Percentiles rank a stretch among this genome's conserved stretches.
phyloP scores from a whole-genome alignment of 2,113 vertebrate species.

The Hippocampus barbouri region DNA sequence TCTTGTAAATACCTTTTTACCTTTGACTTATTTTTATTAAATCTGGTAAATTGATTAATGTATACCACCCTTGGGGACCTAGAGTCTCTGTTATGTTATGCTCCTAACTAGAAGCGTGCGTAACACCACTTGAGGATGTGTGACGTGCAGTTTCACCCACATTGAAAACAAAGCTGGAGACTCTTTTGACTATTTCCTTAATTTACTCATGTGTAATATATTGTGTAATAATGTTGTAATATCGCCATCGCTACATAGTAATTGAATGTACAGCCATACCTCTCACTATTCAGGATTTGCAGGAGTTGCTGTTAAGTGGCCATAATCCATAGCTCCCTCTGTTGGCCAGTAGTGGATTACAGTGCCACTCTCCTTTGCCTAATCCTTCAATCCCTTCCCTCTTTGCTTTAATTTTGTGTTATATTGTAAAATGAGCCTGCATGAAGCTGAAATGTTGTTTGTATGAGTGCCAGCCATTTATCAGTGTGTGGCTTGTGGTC shows the following conservation, averaged over 20 bases:
- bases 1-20: too few relatives aligned
- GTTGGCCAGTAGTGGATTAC: constrained; percentile 2
- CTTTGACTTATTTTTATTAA: too few relatives aligned
- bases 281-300: neutral
- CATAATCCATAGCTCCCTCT: constrained; percentile 11
- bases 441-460: constrained; percentile 8
- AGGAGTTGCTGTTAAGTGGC: neutral
- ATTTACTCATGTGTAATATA: neutral
- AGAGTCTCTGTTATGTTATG: too few relatives aligned
- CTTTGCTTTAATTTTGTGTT: constrained; percentile 1
- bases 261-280: neutral
- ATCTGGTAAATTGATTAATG: too few relatives aligned
- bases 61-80: too few relatives aligned
- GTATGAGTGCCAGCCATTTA: constrained; percentile 8
- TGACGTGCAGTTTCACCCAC: neutral
- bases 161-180: neutral
- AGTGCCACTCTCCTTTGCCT: neutral
- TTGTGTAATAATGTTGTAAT: neutral
- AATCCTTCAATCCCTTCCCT: neutral
- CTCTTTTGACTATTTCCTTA: neutral
- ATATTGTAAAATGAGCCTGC: neutral
- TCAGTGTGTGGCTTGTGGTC: constrained; percentile 6
- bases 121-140: neutral
- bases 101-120: too few relatives aligned
- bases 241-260: neutral